phyloP scores from a whole-genome alignment of 2,888 invertebrate species.

The Dynastes grantii region DNA sequence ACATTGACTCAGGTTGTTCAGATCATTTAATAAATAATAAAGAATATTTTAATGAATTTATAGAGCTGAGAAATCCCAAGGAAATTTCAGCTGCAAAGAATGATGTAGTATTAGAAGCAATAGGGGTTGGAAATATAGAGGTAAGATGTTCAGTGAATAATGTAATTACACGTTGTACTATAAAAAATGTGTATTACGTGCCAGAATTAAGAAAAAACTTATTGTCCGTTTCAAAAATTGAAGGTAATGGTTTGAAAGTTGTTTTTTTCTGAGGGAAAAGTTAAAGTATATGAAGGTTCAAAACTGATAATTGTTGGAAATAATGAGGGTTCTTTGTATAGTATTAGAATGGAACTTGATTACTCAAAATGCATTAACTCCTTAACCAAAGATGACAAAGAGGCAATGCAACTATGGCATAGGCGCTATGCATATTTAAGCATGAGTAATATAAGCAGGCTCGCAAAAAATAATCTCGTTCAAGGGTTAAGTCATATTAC shows the following conservation, averaged over 20 bases:
- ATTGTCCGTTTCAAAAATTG: too few relatives aligned
- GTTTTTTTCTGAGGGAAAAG: not conserved
- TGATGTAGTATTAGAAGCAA: not conserved
- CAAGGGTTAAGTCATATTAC: slow-evolving; percentile 28
- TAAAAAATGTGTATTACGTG: not conserved
- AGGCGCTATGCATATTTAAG: slow-evolving; percentile 47
- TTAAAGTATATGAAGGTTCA: not conserved
- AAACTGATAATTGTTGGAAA: not conserved
- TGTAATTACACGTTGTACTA: too few relatives aligned
- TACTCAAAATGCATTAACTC: not conserved
- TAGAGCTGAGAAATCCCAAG: not conserved
- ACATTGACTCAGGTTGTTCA: slow-evolving; percentile 1
- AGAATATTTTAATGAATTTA: not conserved
- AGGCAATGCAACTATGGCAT: slow-evolving; percentile 46
- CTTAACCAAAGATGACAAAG: slow-evolving; percentile 23
- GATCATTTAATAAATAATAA: slow-evolving; percentile 4
- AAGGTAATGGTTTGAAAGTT: not conserved
- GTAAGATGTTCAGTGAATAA: not conserved
- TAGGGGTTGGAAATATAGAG: not conserved
- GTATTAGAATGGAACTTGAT: not conserved
- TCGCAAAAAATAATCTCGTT: slow-evolving; percentile 24
- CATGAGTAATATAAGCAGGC: slow-evolving; percentile 30
- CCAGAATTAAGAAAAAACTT: slow-evolving; percentile 13
- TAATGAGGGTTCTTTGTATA: not conserved
- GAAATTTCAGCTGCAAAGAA: not conserved